phyloP scores from a whole-genome alignment of 2,797 vertebrate species.

The Cossypha heuglini region DNA sequence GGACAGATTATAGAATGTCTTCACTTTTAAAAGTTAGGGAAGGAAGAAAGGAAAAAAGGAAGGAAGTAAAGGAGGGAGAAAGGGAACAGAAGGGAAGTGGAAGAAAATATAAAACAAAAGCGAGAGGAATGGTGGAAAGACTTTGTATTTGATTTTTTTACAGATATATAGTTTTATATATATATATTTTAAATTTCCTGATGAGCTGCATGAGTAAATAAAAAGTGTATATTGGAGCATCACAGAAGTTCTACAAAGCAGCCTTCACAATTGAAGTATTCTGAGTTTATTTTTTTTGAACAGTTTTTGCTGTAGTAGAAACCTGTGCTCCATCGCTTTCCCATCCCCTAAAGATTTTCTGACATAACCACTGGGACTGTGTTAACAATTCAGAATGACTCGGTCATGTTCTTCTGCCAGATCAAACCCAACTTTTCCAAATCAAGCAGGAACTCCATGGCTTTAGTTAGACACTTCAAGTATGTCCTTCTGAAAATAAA shows the following conservation, averaged over 20 bases:
- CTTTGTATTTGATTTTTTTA: not conserved
- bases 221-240: not conserved
- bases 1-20: not conserved
- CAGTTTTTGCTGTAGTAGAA: not conserved
- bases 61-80: fast-evolving
- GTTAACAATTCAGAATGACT: not conserved
- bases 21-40: not conserved
- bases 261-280: not conserved
- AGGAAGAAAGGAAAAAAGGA: not conserved
- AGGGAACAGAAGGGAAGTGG: not conserved
- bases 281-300: not conserved
- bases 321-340: not conserved
- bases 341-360: not conserved
- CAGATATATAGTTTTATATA: no score
- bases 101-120: not conserved
- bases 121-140: not conserved
- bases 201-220: not conserved
- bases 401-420: not conserved
- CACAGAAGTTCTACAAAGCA: not conserved
- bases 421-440: not conserved
- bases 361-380: not conserved
- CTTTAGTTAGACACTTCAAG: not conserved
- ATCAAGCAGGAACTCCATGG: not conserved
- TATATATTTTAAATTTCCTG: not conserved
- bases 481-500: not conserved